A percentile compares a stretch with the other conserved stretches of the same genome.
These are phyloP conservation scores for Carcina quercana DNA, from an alignment of 2,888 invertebrate species.

Conservation along the genomic window DNA sequence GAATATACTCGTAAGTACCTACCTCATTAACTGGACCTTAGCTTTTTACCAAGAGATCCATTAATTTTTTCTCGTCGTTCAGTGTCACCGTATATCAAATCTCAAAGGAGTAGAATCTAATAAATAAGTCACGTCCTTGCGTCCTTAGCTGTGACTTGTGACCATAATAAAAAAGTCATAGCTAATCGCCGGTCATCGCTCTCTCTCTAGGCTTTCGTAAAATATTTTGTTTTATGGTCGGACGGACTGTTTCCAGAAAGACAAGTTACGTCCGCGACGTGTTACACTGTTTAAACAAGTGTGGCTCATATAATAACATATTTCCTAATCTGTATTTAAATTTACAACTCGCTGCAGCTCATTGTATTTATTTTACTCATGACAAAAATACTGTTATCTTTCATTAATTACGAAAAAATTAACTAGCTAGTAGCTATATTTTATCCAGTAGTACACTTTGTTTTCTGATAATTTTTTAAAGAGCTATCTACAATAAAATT, in stretches of 20 bases:
- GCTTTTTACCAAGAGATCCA: too few relatives aligned
- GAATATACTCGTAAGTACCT: too few relatives aligned
- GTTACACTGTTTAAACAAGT: constrained; percentile 51
- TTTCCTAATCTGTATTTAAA: constrained; percentile 45
- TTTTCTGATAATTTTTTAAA: too few relatives aligned
- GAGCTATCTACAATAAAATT: too few relatives aligned
- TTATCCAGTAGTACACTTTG: too few relatives aligned
- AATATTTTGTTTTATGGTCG: constrained; percentile 21
- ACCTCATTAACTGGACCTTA: too few relatives aligned
- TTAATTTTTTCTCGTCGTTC: too few relatives aligned
- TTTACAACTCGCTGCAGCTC: too few relatives aligned
- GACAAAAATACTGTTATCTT: too few relatives aligned
- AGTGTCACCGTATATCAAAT: constrained; percentile 24
- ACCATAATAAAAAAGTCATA: constrained; percentile 48
- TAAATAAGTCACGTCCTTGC: constrained; percentile 58
- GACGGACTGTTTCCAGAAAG: constrained; percentile 38
- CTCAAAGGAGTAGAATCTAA: constrained; percentile 26
- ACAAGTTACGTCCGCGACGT: constrained; percentile 36
- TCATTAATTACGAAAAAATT: too few relatives aligned
- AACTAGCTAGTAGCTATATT: too few relatives aligned
- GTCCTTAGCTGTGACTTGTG: constrained; percentile 34
- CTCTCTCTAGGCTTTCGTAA: constrained; percentile 45
- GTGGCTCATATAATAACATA: constrained; percentile 39
- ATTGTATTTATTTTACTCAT: too few relatives aligned
- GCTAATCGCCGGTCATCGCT: constrained; percentile 65